Evolutionary conservation across 2,888 invertebrate species (phyloP).

Genomic region (Blastobasis adustella): DNA sequence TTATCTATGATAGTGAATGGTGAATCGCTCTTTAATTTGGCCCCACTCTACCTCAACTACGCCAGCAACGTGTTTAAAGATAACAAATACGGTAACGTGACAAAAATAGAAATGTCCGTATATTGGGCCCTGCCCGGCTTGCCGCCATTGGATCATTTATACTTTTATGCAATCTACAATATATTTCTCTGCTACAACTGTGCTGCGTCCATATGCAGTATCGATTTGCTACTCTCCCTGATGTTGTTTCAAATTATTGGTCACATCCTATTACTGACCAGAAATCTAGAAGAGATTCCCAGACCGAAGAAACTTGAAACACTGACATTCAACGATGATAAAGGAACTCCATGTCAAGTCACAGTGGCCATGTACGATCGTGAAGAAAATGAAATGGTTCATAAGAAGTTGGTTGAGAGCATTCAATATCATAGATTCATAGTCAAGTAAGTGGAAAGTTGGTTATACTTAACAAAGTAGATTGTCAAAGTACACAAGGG

Average conservation of each 20-base stretch:
- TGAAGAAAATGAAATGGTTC: conserved; percentile 2
- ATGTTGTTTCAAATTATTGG: conserved; percentile 12
- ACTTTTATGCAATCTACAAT: not conserved
- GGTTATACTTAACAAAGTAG: no score
- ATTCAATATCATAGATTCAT: conserved; percentile 8
- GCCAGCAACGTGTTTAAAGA: not conserved
- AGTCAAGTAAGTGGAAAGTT: conserved; percentile 1
- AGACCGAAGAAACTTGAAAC: not conserved
- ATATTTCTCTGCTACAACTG: not conserved
- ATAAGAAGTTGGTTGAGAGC: not conserved
- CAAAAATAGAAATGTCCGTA: not conserved
- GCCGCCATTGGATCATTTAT: not conserved
- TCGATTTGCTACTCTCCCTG: conserved; percentile 4
- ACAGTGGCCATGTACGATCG: not conserved
- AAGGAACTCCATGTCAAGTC: no score
- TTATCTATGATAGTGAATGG: not conserved
- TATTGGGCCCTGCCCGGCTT: not conserved
- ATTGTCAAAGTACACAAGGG: no score
- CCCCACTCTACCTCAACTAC: conserved; percentile 1
- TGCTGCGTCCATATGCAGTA: not conserved
- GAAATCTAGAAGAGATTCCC: conserved; percentile 3
- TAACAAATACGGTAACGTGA: not conserved
- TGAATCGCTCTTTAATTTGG: not conserved
- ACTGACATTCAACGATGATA: not conserved
- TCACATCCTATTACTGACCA: conserved; percentile 3